Evolutionary conservation across 2,113 vertebrate species (phyloP).

Genomic region (Misgurnus anguillicaudatus): DNA sequence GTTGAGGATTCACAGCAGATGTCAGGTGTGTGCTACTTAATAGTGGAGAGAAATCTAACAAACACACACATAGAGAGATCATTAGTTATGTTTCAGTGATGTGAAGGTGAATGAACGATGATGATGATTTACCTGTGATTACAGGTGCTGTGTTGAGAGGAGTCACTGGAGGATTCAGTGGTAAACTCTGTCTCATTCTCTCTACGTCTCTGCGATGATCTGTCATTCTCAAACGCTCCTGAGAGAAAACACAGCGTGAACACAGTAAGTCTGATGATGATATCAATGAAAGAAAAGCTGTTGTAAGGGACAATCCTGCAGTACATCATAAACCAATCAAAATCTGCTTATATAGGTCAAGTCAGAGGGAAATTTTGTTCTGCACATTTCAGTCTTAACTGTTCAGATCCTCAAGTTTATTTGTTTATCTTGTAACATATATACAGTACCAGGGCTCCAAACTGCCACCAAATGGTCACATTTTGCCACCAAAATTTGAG

Average conservation of each 20-base stretch:
- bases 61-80: not conserved
- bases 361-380: no score
- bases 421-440: no score
- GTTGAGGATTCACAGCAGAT: not conserved
- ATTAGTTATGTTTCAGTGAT: not conserved
- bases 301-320: no score
- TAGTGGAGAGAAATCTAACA: conserved; percentile 56
- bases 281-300: no score
- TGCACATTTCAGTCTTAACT: no score
- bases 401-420: no score
- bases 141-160: conserved; percentile 34
- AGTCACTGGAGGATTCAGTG: conserved; percentile 28
- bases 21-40: conserved; percentile 18
- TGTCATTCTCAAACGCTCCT: conserved; percentile 77
- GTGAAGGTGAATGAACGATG: not conserved
- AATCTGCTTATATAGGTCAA: no score
- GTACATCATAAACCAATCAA: no score
- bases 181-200: conserved; percentile 54
- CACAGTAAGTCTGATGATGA: no score
- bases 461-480: no score
- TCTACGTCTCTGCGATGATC: conserved; percentile 72
- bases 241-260: conserved; percentile 1
- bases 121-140: conserved; percentile 56
- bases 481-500: no score
- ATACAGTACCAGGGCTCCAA: no score